phyloP scores from a whole-genome alignment of 2,888 invertebrate genomes.

The Sylvicola fuscatus region DNA sequence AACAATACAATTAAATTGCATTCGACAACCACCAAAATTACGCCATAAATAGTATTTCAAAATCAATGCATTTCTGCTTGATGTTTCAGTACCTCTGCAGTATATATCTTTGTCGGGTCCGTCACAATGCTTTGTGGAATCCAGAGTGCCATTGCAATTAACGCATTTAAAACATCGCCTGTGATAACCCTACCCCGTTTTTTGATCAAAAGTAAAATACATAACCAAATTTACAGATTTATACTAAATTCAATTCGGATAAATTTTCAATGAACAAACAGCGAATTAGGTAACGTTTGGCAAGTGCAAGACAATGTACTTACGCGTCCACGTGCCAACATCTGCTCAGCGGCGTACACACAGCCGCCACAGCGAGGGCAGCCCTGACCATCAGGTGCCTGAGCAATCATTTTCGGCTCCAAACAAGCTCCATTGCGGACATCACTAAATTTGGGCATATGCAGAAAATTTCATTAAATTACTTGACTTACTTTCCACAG shows the following conservation, averaged over 20 bases:
- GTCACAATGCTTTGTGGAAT: conserved; percentile 78
- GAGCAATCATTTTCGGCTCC: conserved; percentile 52
- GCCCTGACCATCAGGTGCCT: conserved; percentile 67
- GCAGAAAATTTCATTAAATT: too few relatives aligned
- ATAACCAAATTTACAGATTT: too few relatives aligned
- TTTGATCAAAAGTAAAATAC: too few relatives aligned
- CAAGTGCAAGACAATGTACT: conserved; percentile 19
- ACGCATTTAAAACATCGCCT: conserved; percentile 78
- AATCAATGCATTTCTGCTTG: neutral
- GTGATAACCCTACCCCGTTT: conserved; percentile 51
- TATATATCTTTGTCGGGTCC: conserved; percentile 83
- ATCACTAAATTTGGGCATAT: conserved; percentile 9
- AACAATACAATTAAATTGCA: neutral
- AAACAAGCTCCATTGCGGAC: conserved; percentile 40
- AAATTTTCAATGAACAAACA: too few relatives aligned
- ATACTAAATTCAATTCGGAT: too few relatives aligned
- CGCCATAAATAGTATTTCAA: neutral
- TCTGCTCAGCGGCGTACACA: conserved; percentile 82
- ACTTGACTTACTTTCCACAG: too few relatives aligned
- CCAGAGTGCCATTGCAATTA: conserved; percentile 64
- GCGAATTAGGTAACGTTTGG: too few relatives aligned
- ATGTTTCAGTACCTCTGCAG: conserved; percentile 49
- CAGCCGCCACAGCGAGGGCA: conserved; percentile 77
- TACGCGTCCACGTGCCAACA: conserved; percentile 78
- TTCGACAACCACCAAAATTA: neutral